Evolutionary conservation across 2,888 invertebrate species (phyloP).

Genomic region (Seladonia tumulorum): DNA sequence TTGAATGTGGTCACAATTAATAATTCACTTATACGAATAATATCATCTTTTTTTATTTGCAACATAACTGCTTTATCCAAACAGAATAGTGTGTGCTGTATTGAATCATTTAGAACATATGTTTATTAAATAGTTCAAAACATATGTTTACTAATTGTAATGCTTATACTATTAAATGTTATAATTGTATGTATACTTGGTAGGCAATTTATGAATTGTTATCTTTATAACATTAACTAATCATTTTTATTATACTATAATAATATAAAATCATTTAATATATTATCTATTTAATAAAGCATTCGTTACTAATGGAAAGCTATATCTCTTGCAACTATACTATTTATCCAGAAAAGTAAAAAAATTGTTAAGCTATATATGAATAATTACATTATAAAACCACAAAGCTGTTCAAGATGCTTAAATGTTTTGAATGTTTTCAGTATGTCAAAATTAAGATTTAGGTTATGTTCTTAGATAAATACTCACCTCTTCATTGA

Average conservation of each 20-base stretch:
- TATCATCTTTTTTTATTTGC: not conserved
- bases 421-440: conserved; percentile 5
- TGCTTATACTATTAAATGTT: not conserved
- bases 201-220: not conserved
- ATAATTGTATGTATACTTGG: not conserved
- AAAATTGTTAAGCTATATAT: not conserved
- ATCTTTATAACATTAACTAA: not conserved
- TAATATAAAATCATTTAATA: not conserved
- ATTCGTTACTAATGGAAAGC: not conserved
- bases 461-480: conserved; percentile 74
- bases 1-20: not conserved
- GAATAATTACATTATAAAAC: not conserved
- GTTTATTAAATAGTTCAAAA: not conserved
- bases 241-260: not conserved
- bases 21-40: not conserved
- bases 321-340: not conserved
- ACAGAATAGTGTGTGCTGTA: not conserved
- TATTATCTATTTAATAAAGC: not conserved
- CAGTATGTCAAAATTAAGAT: conserved; percentile 22
- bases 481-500: conserved; percentile 95
- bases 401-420: not conserved
- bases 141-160: conserved; percentile 1
- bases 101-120: not conserved
- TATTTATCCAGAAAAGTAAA: conserved; percentile 1
- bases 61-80: not conserved